Evolutionary conservation across 2,888 invertebrate genomes (phyloP).

Genomic region (Baronia brevicornis): DNA sequence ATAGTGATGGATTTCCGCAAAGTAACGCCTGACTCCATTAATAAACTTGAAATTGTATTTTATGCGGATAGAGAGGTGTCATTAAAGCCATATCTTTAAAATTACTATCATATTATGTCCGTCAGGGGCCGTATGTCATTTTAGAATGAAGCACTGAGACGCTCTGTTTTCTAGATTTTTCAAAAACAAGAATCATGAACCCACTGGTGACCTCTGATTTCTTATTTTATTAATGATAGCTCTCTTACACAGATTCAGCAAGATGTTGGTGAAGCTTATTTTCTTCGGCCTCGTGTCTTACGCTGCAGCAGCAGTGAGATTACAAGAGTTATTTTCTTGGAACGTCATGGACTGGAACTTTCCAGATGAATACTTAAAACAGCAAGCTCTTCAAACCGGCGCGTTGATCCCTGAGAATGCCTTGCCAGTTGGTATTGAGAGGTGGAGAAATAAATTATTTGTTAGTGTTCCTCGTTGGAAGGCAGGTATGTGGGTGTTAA

Average conservation of each 20-base stretch:
- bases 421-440: conserved; percentile 87
- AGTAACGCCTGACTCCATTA: too few relatives aligned
- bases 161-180: too few relatives aligned
- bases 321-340: conserved; percentile 86
- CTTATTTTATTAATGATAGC: too few relatives aligned
- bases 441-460: conserved; percentile 88
- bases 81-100: too few relatives aligned
- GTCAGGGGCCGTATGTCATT: too few relatives aligned
- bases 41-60: too few relatives aligned
- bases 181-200: too few relatives aligned
- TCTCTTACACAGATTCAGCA: conserved; percentile 12
- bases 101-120: too few relatives aligned
- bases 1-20: too few relatives aligned
- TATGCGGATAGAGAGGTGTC: too few relatives aligned
- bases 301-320: conserved; percentile 60
- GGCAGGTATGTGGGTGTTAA: conserved; percentile 72
- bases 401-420: conserved; percentile 85
- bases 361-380: conserved; percentile 76
- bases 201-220: background rate
- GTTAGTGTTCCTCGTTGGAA: conserved; percentile 88
- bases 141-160: too few relatives aligned
- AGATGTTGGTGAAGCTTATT: conserved; percentile 19
- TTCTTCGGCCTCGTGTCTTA: conserved; percentile 39
- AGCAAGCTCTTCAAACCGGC: conserved; percentile 78
- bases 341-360: conserved; percentile 84